phyloP scores from a whole-genome alignment of 2,113 vertebrate species.

The Xiphias gladius region DNA sequence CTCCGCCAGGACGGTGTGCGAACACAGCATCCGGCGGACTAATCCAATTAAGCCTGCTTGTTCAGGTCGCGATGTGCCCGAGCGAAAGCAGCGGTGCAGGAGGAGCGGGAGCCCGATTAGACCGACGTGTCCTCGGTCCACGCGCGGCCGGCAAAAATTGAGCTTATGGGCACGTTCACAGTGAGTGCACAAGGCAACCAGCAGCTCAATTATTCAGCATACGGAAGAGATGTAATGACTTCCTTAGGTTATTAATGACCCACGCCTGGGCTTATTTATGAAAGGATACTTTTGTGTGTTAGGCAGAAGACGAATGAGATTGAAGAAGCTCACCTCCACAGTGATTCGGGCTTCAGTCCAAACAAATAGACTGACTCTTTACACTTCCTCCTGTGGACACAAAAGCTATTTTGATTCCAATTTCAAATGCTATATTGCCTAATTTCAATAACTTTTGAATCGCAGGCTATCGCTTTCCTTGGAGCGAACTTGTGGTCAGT shows the following conservation, averaged over 20 bases:
- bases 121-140: slow-evolving; percentile 50
- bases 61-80: slow-evolving; percentile 42
- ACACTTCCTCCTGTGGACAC: slow-evolving; percentile 29
- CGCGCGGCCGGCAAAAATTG: slow-evolving; percentile 43
- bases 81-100: neutral
- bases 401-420: slow-evolving; percentile 55
- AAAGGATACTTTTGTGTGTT: slow-evolving; percentile 72
- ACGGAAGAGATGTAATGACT: slow-evolving; percentile 76
- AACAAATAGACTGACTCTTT: slow-evolving; percentile 63
- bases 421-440: slow-evolving; percentile 25
- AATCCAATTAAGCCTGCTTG: slow-evolving; percentile 73
- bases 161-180: slow-evolving; percentile 78
- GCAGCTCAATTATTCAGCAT: slow-evolving; percentile 79
- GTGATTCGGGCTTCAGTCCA: slow-evolving; percentile 57
- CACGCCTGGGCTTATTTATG: slow-evolving; percentile 73
- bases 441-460: slow-evolving; percentile 54
- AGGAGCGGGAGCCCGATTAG: slow-evolving; percentile 55
- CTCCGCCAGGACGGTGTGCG: slow-evolving; percentile 38
- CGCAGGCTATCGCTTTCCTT: slow-evolving; percentile 5
- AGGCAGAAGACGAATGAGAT: slow-evolving; percentile 68
- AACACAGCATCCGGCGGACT: slow-evolving; percentile 36
- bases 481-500: slow-evolving; percentile 27
- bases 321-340: slow-evolving; percentile 55
- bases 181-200: slow-evolving; percentile 57
- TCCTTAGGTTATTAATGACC: slow-evolving; percentile 82